Conservation (phyloP, 2,797 vertebrate genomes). For the Betta splendens region DNA sequence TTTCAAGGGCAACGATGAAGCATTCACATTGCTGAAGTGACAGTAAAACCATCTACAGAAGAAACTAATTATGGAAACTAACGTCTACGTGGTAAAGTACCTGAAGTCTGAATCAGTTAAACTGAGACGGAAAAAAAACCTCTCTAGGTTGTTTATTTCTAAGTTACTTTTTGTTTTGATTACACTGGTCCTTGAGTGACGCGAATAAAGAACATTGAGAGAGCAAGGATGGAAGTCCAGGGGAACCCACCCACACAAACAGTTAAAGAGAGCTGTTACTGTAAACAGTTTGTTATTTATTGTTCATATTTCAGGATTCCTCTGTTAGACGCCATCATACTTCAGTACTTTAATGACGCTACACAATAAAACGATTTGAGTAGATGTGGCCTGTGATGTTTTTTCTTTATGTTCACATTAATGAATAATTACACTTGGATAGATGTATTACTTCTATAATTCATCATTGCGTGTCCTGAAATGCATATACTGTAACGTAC, state of each 20-base stretch:
- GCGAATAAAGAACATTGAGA: neutral
- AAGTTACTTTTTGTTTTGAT: constrained; percentile 22
- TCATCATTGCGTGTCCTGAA: neutral
- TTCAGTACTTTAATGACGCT: neutral
- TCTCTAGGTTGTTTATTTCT: neutral
- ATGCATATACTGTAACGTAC: constrained; percentile 1
- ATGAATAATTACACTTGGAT: too few relatives aligned
- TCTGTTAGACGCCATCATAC: neutral
- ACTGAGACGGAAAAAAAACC: constrained; percentile 1
- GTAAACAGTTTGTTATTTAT: too few relatives aligned
- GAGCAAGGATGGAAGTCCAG: neutral
- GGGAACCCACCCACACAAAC: neutral
- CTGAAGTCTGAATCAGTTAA: constrained; percentile 1
- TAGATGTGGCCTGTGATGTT: too few relatives aligned
- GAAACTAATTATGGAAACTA: constrained; percentile 4
- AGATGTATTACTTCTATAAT: too few relatives aligned
- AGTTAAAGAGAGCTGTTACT: neutral
- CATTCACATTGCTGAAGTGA: neutral
- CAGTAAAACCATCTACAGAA: neutral
- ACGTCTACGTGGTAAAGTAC: constrained; percentile 26
- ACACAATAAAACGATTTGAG: too few relatives aligned
- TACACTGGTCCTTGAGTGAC: neutral
- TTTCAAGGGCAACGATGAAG: constrained; percentile 21
- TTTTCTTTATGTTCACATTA: neutral
- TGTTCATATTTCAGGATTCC: neutral